phyloP scores from a whole-genome alignment of 2,797 vertebrate species.

The Amblyraja radiata region DNA sequence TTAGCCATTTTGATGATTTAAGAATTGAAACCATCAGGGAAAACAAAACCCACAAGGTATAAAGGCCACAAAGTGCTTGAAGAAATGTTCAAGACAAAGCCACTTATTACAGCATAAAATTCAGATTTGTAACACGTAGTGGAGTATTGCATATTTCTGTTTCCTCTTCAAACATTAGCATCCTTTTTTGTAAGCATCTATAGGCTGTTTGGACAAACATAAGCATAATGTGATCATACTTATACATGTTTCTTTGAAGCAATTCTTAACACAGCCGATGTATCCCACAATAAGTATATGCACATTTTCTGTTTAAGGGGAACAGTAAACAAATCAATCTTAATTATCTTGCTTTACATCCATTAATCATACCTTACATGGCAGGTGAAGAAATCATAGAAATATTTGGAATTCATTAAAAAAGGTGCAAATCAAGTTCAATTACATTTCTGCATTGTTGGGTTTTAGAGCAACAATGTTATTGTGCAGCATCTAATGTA shows the following conservation, averaged over 20 bases:
- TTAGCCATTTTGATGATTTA: constrained; percentile 21
- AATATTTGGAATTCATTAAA: neutral
- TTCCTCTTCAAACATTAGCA: neutral
- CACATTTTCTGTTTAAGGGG: neutral
- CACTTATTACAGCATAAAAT: constrained; percentile 53
- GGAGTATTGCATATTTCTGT: constrained; percentile 43
- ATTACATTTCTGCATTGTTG: neutral
- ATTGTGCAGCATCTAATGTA: neutral
- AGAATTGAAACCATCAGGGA: constrained; percentile 13
- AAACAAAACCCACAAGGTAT: constrained; percentile 36
- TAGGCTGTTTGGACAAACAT: constrained; percentile 16
- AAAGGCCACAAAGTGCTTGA: constrained; percentile 80
- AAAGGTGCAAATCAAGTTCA: neutral
- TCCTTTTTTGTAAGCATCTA: constrained; percentile 16
- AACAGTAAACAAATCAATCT: constrained; percentile 33
- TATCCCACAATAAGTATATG: constrained; percentile 1
- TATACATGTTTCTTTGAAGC: neutral
- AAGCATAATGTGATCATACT: neutral
- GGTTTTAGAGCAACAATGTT: neutral
- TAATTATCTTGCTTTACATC: constrained; percentile 25
- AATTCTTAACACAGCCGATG: neutral
- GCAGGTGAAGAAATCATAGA: neutral
- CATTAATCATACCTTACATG: neutral
- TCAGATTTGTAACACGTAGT: constrained; percentile 44
- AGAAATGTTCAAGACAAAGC: constrained; percentile 62